Conservation (phyloP, 2,113 vertebrate species). For the Channa argus region DNA sequence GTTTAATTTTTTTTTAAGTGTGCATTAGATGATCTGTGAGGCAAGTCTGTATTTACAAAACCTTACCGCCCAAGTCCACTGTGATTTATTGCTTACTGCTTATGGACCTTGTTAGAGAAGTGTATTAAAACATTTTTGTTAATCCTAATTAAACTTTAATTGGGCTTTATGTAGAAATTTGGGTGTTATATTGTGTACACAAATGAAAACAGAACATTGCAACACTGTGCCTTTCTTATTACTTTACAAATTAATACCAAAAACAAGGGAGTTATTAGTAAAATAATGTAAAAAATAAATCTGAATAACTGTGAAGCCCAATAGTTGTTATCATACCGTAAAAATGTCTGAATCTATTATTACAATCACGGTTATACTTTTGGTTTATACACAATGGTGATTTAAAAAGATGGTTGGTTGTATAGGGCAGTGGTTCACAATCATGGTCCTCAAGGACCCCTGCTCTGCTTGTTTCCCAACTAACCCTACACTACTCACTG, state of each 20-base stretch:
- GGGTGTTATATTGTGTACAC: too few species aligned
- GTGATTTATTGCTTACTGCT: neutral
- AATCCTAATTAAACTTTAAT: constrained; percentile 19
- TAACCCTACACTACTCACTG: too few species aligned
- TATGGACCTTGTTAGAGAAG: neutral
- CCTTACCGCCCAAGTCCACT: neutral
- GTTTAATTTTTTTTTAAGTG: constrained; percentile 11
- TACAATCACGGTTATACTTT: too few species aligned
- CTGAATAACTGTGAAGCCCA: neutral
- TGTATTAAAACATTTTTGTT: neutral
- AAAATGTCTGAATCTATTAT: neutral
- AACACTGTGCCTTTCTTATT: neutral
- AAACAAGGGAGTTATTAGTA: neutral
- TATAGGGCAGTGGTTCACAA: too few species aligned
- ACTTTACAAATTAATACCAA: neutral
- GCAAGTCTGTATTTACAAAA: constrained; percentile 20
- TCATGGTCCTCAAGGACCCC: too few species aligned
- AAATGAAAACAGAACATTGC: neutral
- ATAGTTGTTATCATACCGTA: neutral
- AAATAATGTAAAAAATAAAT: neutral
- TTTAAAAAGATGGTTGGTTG: too few species aligned
- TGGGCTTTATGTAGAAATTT: neutral
- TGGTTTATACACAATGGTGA: too few species aligned
- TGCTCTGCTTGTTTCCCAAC: too few species aligned
- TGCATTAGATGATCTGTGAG: constrained; percentile 4